phyloP scores from a whole-genome alignment of 2,113 vertebrate genomes.

The Phalacrocorax brasilianus region DNA sequence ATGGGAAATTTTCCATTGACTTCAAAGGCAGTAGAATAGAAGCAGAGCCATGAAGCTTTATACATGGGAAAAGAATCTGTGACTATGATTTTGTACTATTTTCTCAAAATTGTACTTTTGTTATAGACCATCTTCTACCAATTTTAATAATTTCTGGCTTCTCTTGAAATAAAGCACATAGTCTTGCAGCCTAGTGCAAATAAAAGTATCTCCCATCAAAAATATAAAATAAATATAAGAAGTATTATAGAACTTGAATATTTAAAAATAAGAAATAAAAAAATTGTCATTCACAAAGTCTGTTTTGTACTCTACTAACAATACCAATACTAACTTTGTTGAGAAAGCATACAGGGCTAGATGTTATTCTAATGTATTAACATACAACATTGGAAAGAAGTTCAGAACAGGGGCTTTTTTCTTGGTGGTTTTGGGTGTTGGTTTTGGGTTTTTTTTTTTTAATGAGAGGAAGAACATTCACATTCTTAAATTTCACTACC shows the following conservation, averaged over 20 bases:
- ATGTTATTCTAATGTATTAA: background rate
- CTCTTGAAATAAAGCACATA: background rate
- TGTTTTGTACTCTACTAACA: background rate
- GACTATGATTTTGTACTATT: background rate
- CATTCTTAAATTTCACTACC: background rate
- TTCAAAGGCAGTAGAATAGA: background rate
- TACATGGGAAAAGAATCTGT: background rate
- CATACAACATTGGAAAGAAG: background rate
- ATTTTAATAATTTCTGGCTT: background rate
- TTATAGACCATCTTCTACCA: background rate
- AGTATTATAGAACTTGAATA: background rate
- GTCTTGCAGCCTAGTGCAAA: background rate
- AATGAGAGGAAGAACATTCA: background rate
- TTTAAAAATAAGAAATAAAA: background rate
- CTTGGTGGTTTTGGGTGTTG: too few species aligned
- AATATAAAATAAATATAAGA: background rate
- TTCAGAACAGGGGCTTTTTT: background rate
- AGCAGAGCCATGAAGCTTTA: background rate
- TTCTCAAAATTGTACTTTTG: background rate
- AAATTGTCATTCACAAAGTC: background rate
- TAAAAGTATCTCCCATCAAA: background rate
- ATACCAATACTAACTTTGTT: background rate
- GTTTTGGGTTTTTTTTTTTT: too few species aligned
- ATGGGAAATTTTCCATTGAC: conserved; percentile 22
- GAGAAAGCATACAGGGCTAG: background rate